Evolutionary conservation across 2,888 invertebrate genomes (phyloP), one percentile per base, ranked within the genome.

Genomic region (Parnassius orleans): DNA sequence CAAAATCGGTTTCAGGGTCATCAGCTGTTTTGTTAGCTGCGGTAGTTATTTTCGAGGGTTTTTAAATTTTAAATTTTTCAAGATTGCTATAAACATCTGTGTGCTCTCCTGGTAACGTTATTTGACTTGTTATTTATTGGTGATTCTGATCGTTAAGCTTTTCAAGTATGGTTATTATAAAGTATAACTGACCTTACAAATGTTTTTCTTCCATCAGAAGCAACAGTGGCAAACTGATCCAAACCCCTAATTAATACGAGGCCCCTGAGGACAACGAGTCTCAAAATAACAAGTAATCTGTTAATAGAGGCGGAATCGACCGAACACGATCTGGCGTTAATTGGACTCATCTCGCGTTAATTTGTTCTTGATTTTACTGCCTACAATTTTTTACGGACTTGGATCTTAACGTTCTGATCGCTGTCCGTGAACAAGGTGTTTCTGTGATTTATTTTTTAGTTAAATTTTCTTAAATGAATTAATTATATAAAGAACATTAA

Each of bases 251-350:
- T 63, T 63, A 63, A 54, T 58, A 53, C 19, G 51, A 14, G 42
- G 51, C 42, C 19, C 15, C 14, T 53, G 43, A 56, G 33, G 59
- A 42, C 42, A 52, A 47, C 52, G 33, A 42, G 52, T 43, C 15
- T 46, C 54, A 41, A 57, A 53, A 63, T 56, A 52, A 63, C 60
- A 60, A 60, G 60, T 56, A 56, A 60, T 60, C 63, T 24, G 60
- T 56, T 60, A 56, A 63, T 60, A 53, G 48, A 56, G 53, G 52
- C 54, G 58, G 54, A 63, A 60, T 60, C 63, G 42, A 52, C 47
- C 33, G 55, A 60, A 60, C 60, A 52, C 60, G 42, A 60, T 60
- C 52, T 60, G 60, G 24, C 56, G 52, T 53, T 63, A 60, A 63
- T 63, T 63, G 56, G 53, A 24, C 59, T 57, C 63, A 63, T 55